A percentile compares a stretch with the other conserved stretches of the same genome.
Conservation (phyloP, 1,140 invertebrate genomes). For the Manduca sexta region DNA sequence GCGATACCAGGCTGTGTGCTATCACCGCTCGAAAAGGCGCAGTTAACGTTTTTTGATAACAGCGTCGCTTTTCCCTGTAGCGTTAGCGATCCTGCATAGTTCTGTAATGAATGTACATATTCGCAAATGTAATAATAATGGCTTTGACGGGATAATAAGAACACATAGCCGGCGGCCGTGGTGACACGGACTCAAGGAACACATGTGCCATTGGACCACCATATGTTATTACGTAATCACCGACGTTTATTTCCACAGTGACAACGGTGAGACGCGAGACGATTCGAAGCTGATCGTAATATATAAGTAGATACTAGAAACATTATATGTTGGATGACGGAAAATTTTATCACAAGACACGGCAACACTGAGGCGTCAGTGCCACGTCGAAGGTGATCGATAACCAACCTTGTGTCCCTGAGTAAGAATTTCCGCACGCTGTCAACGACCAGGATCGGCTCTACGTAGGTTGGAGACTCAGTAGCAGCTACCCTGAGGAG, state of each 20-base stretch:
- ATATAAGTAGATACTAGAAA: constrained; percentile 6
- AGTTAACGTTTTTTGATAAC: constrained; percentile 65
- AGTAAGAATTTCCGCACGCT: constrained; percentile 3
- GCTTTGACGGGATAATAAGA: not conserved
- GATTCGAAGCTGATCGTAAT: constrained; percentile 9
- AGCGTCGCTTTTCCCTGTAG: constrained; percentile 59
- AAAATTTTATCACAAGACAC: not conserved
- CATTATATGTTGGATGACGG: not conserved
- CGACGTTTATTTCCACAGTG: constrained; percentile 24
- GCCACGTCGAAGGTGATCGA: constrained; percentile 11
- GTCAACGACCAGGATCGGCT: not conserved
- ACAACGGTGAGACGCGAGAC: constrained; percentile 30
- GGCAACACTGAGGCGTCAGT: not conserved
- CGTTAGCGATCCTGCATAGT: constrained; percentile 46
- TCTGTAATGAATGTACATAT: constrained; percentile 27
- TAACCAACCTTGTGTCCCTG: not conserved
- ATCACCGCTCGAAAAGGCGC: constrained; percentile 65
- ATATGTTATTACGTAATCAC: constrained; percentile 58
- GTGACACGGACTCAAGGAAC: constrained; percentile 13
- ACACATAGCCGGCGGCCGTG: not conserved
- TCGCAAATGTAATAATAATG: constrained; percentile 13
- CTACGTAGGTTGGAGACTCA: not conserved
- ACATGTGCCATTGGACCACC: constrained; percentile 49
- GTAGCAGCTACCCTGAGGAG: not conserved
- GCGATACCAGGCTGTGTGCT: constrained; percentile 43